Percentiles rank a stretch among this genome's conserved stretches.
These are phyloP conservation scores for Gorsachius magnificus DNA, from an alignment of 2,797 vertebrate species.

Conservation along the genomic window DNA sequence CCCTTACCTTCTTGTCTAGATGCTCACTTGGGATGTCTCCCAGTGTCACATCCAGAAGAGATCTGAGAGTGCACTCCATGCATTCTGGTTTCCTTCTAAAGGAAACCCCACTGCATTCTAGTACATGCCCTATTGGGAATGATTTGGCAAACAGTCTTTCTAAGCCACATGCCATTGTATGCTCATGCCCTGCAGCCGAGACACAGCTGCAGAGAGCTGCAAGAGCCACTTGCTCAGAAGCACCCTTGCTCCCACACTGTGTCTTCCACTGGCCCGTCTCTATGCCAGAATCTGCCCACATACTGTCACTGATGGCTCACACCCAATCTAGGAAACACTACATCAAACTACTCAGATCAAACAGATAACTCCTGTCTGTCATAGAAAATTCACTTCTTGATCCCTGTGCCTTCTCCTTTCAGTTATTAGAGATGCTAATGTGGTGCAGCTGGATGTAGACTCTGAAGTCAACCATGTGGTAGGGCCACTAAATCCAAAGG, in stretches of 20 bases:
- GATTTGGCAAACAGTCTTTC: background rate
- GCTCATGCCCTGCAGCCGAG: background rate
- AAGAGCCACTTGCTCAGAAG: background rate
- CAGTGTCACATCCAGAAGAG: background rate
- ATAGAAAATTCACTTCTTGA: background rate
- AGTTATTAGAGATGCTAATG: conserved; percentile 90
- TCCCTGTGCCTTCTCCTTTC: conserved; percentile 43
- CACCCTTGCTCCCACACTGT: background rate
- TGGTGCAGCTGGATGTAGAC: conserved; percentile 91
- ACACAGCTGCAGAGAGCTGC: background rate
- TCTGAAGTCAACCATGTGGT: conserved; percentile 90
- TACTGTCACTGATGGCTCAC: background rate
- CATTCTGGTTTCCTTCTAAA: background rate
- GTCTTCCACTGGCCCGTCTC: background rate
- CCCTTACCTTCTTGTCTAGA: background rate
- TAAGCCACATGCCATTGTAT: background rate
- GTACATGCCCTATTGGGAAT: rapidly evolving
- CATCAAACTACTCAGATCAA: background rate
- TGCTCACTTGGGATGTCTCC: background rate
- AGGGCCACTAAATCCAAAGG: conserved; percentile 79
- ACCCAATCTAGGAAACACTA: background rate
- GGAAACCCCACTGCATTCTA: background rate
- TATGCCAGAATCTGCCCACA: background rate
- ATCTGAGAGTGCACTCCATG: background rate
- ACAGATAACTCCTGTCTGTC: background rate